Percentiles rank a stretch among this genome's conserved stretches.
Conservation (phyloP, 2,888 invertebrate genomes). For the Germaria angustata region DNA sequence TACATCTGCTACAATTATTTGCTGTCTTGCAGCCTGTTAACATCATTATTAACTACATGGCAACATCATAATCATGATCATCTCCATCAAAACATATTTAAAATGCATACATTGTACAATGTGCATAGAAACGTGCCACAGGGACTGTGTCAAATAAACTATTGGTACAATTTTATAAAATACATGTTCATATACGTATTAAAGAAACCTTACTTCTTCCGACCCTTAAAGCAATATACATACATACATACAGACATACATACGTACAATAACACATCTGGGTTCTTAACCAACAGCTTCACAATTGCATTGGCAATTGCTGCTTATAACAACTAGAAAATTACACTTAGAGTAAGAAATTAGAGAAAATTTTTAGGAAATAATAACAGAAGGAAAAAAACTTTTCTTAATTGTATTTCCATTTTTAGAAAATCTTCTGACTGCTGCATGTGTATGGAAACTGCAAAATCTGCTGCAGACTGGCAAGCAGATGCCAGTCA, state of each 20-base stretch:
- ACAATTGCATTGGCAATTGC: constrained; percentile 51
- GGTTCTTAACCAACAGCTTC: constrained; percentile 29
- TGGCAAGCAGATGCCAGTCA: not conserved
- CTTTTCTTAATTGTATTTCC: not conserved
- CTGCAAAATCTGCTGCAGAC: not conserved
- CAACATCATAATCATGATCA: constrained; percentile 39
- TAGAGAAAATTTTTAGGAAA: constrained; percentile 10
- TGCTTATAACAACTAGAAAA: constrained; percentile 38
- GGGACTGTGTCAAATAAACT: constrained; percentile 66
- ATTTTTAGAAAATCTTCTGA: not conserved
- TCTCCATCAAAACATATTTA: constrained; percentile 36
- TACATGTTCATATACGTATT: too few relatives aligned
- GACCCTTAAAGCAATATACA: too few relatives aligned
- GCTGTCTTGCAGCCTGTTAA: constrained; percentile 6
- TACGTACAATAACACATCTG: constrained; percentile 35
- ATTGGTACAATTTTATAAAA: constrained; percentile 47
- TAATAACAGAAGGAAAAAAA: not conserved
- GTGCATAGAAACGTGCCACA: constrained; percentile 63
- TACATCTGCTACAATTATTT: not conserved
- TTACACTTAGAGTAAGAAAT: constrained; percentile 56
- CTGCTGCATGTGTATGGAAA: not conserved
- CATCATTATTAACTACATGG: constrained; percentile 15
- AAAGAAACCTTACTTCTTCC: constrained; percentile 14
- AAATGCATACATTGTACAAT: constrained; percentile 52
- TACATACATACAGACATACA: constrained; percentile 3